phyloP scores from a whole-genome alignment of 2,797 vertebrate genomes.

The Erpetoichthys calabaricus region DNA sequence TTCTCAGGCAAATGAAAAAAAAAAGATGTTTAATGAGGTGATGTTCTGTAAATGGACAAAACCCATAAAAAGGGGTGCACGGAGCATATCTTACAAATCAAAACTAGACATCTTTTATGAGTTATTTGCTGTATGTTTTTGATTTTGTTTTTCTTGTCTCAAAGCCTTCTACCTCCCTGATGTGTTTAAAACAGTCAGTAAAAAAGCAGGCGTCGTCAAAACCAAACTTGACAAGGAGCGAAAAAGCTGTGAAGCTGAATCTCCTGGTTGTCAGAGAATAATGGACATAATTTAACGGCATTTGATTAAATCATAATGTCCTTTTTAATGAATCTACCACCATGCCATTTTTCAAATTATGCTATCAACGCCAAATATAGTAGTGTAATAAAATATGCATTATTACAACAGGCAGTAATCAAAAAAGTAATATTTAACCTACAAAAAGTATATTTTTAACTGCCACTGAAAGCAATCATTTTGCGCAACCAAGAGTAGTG shows the following conservation, averaged over 20 bases:
- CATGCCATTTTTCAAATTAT: slow-evolving; percentile 50
- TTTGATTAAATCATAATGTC: slow-evolving; percentile 64
- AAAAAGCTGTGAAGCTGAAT: slow-evolving; percentile 28
- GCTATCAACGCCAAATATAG: slow-evolving; percentile 60
- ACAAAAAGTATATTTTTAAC: slow-evolving; percentile 52
- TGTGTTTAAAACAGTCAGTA: no score
- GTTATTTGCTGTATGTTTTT: no score
- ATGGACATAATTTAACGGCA: slow-evolving; percentile 42
- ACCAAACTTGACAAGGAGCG: slow-evolving; percentile 3
- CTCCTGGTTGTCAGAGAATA: slow-evolving; percentile 40
- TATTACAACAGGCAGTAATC: slow-evolving; percentile 36
- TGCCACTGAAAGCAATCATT: slow-evolving; percentile 33
- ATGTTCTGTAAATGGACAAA: no score
- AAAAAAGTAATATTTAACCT: slow-evolving; percentile 29
- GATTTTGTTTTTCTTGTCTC: no score
- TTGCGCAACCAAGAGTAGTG: slow-evolving; percentile 32
- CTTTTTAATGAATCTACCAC: slow-evolving; percentile 53
- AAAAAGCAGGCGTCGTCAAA: no score
- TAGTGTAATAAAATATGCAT: slow-evolving; percentile 56
- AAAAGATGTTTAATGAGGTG: no score
- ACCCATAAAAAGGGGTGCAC: no score
- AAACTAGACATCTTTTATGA: no score
- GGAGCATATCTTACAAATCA: no score
- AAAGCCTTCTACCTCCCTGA: no score
- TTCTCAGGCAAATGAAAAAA: no score